phyloP scores from a whole-genome alignment of 2,113 vertebrate species.

The Fulmarus glacialis region DNA sequence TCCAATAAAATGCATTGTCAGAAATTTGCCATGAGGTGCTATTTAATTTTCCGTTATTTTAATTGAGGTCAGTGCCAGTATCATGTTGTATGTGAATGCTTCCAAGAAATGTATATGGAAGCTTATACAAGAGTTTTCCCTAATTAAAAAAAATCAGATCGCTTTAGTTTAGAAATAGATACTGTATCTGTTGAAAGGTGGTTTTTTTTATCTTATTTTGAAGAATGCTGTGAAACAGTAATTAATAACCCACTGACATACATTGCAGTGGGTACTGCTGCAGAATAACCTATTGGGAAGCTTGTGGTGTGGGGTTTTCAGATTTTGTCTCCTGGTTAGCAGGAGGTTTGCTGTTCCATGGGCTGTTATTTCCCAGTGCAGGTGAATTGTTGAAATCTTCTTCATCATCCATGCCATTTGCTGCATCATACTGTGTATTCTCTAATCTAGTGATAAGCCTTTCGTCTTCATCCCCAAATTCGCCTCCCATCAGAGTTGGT shows the following conservation, averaged over 20 bases:
- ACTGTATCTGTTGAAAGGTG: conserved; percentile 50
- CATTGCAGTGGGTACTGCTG: not conserved
- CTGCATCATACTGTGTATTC: conserved; percentile 98
- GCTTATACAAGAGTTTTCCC: conserved; percentile 59
- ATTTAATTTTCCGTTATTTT: conserved; percentile 43
- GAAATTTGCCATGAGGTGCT: conserved; percentile 36
- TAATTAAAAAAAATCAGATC: conserved; percentile 59
- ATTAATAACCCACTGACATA: conserved; percentile 17
- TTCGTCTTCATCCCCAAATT: conserved; percentile 99
- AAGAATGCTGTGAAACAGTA: conserved; percentile 53
- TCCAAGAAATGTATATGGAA: conserved; percentile 57
- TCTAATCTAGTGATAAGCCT: conserved; percentile 99
- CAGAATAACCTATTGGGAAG: conserved; percentile 85
- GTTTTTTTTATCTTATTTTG: not conserved
- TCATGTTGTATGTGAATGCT: conserved; percentile 50
- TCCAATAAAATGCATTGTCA: conserved; percentile 38
- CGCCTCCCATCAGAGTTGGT: conserved; percentile 98
- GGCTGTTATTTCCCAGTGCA: conserved; percentile 92
- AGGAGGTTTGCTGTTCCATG: conserved; percentile 94
- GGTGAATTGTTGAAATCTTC: conserved; percentile 98
- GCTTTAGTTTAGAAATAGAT: conserved; percentile 70
- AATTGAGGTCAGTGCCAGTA: conserved; percentile 70
- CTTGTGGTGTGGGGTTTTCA: conserved; percentile 93
- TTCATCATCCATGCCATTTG: conserved; percentile 98
- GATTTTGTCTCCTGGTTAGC: conserved; percentile 91